Conservation (phyloP, 2,113 vertebrate species). For the Siniperca knerii region DNA sequence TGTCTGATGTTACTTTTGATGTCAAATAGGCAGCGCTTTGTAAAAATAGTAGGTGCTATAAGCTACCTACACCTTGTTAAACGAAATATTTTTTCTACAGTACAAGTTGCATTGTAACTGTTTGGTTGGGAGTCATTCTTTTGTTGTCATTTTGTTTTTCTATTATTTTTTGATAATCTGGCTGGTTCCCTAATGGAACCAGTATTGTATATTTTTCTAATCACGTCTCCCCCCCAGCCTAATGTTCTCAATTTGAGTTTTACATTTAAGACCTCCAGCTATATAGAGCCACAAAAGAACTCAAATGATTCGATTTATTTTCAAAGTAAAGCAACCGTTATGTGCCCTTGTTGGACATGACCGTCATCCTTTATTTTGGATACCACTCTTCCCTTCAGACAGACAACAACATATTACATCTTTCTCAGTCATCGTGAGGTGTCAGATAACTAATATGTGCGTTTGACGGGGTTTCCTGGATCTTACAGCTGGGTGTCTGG, state of each 20-base stretch:
- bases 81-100: too few species aligned
- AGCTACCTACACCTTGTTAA: too few species aligned
- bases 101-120: too few species aligned
- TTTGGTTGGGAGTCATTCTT: too few species aligned
- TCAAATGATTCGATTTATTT: neutral
- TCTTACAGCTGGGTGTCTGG: slow-evolving; percentile 90
- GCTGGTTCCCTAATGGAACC: neutral
- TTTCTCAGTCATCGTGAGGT: slow-evolving; percentile 41
- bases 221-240: accelerated
- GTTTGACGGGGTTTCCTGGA: slow-evolving; percentile 67
- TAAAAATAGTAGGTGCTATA: too few species aligned
- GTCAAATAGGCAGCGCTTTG: too few species aligned
- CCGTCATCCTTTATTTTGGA: neutral
- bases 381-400: slow-evolving; percentile 26
- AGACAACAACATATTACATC: slow-evolving; percentile 60
- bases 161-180: neutral
- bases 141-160: too few species aligned
- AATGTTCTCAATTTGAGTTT: neutral
- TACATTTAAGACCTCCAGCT: neutral
- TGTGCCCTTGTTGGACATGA: neutral
- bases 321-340: neutral
- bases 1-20: too few species aligned
- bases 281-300: neutral
- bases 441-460: slow-evolving; percentile 61
- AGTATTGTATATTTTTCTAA: neutral